These are phyloP conservation scores for Platorchestia sp. DNA, from an alignment of 1,140 invertebrate genomes.

Conservation along the genomic window DNA sequence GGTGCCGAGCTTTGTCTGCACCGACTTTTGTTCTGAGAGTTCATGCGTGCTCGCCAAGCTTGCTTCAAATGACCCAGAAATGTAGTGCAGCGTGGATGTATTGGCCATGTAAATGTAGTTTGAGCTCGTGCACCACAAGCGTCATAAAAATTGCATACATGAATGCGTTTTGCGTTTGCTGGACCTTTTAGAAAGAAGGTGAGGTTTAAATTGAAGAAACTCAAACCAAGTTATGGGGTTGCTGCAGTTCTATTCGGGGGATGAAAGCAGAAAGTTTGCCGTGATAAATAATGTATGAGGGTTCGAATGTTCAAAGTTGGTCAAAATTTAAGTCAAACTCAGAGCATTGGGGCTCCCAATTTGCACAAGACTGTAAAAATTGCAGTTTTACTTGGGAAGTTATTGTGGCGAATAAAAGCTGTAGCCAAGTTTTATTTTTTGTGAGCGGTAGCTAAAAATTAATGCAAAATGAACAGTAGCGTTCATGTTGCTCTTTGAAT, in stretches of 20 bases:
- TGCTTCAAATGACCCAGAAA: background rate
- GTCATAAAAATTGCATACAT: background rate
- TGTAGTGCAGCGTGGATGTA: background rate
- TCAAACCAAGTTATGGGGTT: background rate
- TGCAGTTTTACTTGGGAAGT: background rate
- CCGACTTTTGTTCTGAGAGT: background rate
- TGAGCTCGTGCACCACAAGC: background rate
- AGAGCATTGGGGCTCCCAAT: background rate
- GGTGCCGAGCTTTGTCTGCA: background rate
- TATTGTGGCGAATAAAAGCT: background rate
- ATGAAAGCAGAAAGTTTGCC: background rate
- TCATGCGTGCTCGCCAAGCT: background rate
- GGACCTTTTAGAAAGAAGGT: background rate
- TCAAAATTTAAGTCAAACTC: background rate
- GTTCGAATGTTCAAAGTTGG: background rate
- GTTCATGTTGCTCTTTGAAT: background rate
- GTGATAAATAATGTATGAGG: background rate
- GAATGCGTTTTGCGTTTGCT: background rate
- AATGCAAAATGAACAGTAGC: background rate
- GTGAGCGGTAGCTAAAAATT: background rate
- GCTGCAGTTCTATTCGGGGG: background rate
- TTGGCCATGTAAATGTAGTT: background rate
- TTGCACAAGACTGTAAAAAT: background rate
- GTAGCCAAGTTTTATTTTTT: too few relatives aligned
- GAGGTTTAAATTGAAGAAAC: background rate